These are phyloP conservation scores for Brachyhypopomus occidentalis DNA, from an alignment of 2,113 vertebrate genomes.

Conservation along the genomic window DNA sequence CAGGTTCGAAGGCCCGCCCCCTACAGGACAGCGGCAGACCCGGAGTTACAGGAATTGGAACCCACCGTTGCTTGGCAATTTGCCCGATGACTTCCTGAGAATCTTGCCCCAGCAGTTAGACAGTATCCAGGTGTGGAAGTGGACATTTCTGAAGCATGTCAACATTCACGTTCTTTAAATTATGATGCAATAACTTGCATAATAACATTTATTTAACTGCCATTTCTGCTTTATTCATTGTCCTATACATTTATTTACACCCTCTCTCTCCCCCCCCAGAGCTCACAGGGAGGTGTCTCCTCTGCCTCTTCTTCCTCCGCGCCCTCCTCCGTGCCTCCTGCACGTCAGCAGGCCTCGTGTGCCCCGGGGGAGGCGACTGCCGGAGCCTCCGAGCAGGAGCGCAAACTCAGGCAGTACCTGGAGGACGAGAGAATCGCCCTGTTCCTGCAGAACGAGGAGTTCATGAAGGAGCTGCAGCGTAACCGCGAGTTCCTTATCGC, in stretches of 20 bases:
- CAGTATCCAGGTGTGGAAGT: slow-evolving; percentile 72
- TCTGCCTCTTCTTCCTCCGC: slow-evolving; percentile 59
- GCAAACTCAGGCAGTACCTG: slow-evolving; percentile 92
- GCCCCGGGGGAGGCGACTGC: slow-evolving; percentile 26
- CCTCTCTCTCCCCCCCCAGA: slow-evolving; percentile 57
- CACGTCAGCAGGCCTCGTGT: slow-evolving; percentile 45
- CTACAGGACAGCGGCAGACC: slow-evolving; percentile 64
- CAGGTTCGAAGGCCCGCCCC: slow-evolving; percentile 78
- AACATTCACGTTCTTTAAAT: neutral
- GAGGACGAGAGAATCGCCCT: slow-evolving; percentile 94
- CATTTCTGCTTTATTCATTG: neutral
- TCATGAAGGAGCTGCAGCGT: slow-evolving; percentile 95
- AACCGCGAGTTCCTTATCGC: slow-evolving; percentile 94
- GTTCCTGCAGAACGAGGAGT: slow-evolving; percentile 96
- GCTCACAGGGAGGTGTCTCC: slow-evolving; percentile 65
- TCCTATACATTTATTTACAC: neutral
- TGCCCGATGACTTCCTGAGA: slow-evolving; percentile 92
- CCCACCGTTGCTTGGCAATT: slow-evolving; percentile 89
- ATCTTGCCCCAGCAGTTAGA: slow-evolving; percentile 90
- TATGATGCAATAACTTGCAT: neutral
- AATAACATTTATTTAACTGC: neutral
- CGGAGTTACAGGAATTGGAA: slow-evolving; percentile 91
- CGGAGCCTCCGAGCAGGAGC: slow-evolving; percentile 81
- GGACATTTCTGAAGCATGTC: neutral
- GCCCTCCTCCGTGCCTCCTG: slow-evolving; percentile 59